Percentiles rank a stretch among this genome's conserved stretches.
Evolutionary conservation across 2,113 vertebrate genomes (phyloP).

Genomic region (Cariama cristata): DNA sequence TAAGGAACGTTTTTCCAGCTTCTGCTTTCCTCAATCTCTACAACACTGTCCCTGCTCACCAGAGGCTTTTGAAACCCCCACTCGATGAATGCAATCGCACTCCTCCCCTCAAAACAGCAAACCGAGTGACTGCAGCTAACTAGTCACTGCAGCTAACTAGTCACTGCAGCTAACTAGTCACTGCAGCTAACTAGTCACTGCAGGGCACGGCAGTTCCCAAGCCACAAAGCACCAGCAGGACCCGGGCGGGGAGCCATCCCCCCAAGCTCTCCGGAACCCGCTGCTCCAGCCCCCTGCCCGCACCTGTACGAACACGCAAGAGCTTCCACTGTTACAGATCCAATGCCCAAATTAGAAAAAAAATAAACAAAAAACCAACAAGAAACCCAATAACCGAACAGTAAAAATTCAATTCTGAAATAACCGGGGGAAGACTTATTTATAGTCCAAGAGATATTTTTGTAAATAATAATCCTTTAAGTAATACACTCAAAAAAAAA

Average conservation of each 20-base stretch:
- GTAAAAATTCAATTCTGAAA: not conserved
- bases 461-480: not conserved
- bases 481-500: not conserved
- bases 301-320: not conserved
- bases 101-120: not conserved
- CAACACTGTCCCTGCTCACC: not conserved
- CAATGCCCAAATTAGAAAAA: not conserved
- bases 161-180: not conserved
- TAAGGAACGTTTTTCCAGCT: not conserved
- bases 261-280: not conserved
- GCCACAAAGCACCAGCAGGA: not conserved
- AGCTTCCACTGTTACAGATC: not conserved
- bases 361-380: not conserved
- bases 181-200: not conserved
- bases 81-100: not conserved
- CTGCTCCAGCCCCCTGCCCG: not conserved
- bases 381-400: not conserved
- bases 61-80: not conserved
- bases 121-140: not conserved
- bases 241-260: not conserved
- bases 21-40: not conserved
- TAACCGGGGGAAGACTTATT: not conserved
- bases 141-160: not conserved
- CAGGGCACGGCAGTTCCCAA: not conserved
- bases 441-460: not conserved